Evolutionary conservation across 2,888 invertebrate genomes (phyloP).

Genomic region (Oxycera nigricornis): DNA sequence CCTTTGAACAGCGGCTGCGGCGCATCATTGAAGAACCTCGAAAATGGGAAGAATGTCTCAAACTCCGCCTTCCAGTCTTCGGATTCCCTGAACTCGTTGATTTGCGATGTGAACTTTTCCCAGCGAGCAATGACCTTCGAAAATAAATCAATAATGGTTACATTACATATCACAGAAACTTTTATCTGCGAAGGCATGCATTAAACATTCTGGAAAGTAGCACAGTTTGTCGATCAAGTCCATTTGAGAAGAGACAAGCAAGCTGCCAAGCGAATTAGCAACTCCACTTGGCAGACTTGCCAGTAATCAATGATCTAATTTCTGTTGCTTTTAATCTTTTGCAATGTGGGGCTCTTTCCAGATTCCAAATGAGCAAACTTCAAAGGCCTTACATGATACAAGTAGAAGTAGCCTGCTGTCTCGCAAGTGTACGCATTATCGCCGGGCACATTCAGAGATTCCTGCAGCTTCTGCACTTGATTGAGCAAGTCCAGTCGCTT

Average conservation of each 20-base stretch:
- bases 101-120: conserved; percentile 77
- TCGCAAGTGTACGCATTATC: conserved; percentile 98
- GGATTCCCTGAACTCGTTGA: conserved; percentile 50
- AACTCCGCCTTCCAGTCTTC: conserved; percentile 63
- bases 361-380: too few species aligned
- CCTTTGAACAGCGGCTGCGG: conserved; percentile 91
- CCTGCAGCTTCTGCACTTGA: conserved; percentile 87
- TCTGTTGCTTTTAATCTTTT: too few species aligned
- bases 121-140: conserved; percentile 78
- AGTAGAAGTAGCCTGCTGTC: conserved; percentile 96
- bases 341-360: too few species aligned
- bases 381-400: conserved; percentile 78
- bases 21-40: conserved; percentile 90
- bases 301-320: too few species aligned
- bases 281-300: too few species aligned
- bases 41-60: conserved; percentile 89
- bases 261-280: too few species aligned
- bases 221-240: too few species aligned
- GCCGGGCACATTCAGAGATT: conserved; percentile 82
- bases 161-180: too few species aligned
- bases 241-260: too few species aligned
- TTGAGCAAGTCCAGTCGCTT: conserved; percentile 88
- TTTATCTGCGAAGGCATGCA: too few species aligned
- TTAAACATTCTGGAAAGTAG: too few species aligned
- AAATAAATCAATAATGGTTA: too few species aligned